Evolutionary conservation across 2,797 vertebrate species (phyloP).

Genomic region (Rhabdomys pumilio): DNA sequence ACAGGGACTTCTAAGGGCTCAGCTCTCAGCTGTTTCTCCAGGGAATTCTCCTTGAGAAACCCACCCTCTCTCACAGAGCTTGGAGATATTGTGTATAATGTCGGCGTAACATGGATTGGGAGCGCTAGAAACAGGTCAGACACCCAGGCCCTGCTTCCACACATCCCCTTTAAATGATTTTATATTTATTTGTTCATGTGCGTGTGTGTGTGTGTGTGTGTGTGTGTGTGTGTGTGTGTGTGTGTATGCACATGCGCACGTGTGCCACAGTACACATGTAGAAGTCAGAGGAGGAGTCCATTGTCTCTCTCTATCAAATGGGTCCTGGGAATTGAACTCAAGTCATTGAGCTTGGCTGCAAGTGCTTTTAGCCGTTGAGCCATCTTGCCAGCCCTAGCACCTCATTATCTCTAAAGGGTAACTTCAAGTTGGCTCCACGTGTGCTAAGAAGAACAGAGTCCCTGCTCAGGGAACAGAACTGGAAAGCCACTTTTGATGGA

Average conservation of each 20-base stretch:
- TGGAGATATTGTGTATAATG: not conserved
- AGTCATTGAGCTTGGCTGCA: not conserved
- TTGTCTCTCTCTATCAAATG: not conserved
- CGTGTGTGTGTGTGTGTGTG: not conserved
- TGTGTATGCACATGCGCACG: fast-evolving
- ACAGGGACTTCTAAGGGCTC: fast-evolving
- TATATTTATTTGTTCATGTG: not conserved
- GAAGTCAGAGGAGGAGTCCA: not conserved
- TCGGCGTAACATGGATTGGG: not conserved
- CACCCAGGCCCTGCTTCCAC: not conserved
- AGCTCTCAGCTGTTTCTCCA: fast-evolving
- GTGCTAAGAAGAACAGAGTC: not conserved
- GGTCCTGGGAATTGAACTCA: not conserved
- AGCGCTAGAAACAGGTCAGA: too few relatives aligned
- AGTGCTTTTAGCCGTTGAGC: not conserved
- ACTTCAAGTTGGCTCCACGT: not conserved
- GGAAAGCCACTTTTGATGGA: not conserved
- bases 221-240: not conserved
- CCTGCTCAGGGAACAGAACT: not conserved
- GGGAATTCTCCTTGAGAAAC: not conserved
- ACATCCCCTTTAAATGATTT: not conserved
- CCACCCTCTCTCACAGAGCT: not conserved
- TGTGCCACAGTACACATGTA: not conserved
- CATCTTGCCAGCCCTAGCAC: not conserved
- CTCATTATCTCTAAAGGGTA: not conserved